phyloP scores from a whole-genome alignment of 2,113 vertebrate genomes.

The Prunella himalayana region DNA sequence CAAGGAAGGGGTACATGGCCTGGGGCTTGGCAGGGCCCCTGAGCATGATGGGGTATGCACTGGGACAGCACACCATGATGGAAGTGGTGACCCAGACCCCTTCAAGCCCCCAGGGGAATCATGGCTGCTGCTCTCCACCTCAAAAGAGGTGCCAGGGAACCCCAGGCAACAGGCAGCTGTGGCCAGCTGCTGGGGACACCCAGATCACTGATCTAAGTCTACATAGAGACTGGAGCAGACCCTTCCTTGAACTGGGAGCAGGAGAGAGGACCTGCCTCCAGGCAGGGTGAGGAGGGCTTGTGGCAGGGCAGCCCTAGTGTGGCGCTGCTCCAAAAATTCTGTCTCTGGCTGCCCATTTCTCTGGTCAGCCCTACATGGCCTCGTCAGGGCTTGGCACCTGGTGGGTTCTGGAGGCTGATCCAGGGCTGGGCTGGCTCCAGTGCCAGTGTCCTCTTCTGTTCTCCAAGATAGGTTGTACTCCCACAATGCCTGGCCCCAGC shows the following conservation, averaged over 20 bases:
- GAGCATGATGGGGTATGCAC: fast-evolving
- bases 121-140: background rate
- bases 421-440: background rate
- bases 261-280: background rate
- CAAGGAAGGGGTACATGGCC: background rate
- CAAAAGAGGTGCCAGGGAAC: background rate
- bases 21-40: background rate
- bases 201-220: background rate
- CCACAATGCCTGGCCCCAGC: background rate
- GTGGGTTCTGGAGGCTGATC: background rate
- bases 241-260: fast-evolving
- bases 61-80: background rate
- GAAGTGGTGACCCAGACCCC: background rate
- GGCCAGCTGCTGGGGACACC: background rate
- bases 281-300: background rate
- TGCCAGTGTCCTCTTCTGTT: background rate
- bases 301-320: background rate
- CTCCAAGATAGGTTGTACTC: background rate
- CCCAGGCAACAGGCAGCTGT: background rate
- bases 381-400: background rate
- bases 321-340: background rate
- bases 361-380: background rate
- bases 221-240: background rate
- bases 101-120: background rate
- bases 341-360: background rate